These are phyloP conservation scores for Cavia aperea DNA, from an alignment of 2,113 vertebrate genomes.

Conservation along the genomic window DNA sequence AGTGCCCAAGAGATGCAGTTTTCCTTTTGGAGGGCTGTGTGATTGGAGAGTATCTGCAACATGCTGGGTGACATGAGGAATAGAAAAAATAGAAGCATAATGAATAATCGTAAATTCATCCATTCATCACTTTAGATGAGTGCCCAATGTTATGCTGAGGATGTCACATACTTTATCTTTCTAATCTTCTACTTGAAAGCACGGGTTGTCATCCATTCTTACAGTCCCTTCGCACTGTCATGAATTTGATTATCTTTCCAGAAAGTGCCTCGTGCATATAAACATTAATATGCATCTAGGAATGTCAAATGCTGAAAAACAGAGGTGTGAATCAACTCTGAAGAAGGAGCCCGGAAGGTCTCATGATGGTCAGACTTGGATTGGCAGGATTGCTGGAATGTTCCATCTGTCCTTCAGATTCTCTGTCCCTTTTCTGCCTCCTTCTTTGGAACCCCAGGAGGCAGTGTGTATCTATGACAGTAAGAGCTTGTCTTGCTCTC, in stretches of 20 bases:
- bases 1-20: background rate
- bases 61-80: background rate
- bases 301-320: background rate
- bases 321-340: background rate
- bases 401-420: background rate
- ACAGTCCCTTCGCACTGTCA: background rate
- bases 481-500: background rate
- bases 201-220: background rate
- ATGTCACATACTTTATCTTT: background rate
- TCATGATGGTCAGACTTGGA: background rate
- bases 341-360: background rate
- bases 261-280: background rate
- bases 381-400: background rate
- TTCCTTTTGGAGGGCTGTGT: background rate
- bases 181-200: background rate
- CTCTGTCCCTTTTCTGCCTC: background rate
- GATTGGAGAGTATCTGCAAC: background rate
- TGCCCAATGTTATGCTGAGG: background rate
- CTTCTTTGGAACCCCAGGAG: background rate
- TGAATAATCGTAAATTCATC: background rate
- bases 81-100: background rate
- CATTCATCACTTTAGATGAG: background rate
- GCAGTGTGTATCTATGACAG: background rate
- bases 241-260: background rate
- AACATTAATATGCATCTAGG: background rate